These are phyloP conservation scores for Empidonax alnorum DNA, from an alignment of 2,113 vertebrate species.

Conservation along the genomic window DNA sequence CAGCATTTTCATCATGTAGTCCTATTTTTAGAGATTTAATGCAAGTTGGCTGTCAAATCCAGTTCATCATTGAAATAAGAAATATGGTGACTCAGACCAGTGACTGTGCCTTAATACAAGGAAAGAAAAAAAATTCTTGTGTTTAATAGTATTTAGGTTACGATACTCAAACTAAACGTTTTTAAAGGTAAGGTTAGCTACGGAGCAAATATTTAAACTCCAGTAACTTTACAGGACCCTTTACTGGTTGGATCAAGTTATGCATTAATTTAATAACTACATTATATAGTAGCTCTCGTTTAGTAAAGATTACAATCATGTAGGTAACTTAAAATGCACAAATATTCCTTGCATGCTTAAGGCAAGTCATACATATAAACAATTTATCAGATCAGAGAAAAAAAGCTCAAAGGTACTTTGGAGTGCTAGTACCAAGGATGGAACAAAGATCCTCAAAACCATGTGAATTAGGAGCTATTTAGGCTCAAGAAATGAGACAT, in stretches of 20 bases:
- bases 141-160: background rate
- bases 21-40: slow-evolving; percentile 39
- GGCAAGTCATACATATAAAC: background rate
- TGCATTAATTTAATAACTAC: background rate
- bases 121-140: background rate
- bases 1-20: slow-evolving; percentile 12
- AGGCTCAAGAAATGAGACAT: background rate
- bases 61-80: background rate
- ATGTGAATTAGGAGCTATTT: background rate
- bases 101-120: background rate
- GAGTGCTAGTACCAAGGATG: background rate
- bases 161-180: background rate
- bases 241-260: background rate
- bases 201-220: background rate
- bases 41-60: slow-evolving; percentile 4
- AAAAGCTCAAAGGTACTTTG: background rate
- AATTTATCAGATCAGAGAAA: background rate
- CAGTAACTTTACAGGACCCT: background rate
- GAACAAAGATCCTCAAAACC: background rate
- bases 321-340: background rate
- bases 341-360: background rate
- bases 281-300: background rate
- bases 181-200: background rate
- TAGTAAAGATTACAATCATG: background rate
- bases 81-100: background rate